Evolutionary conservation across 2,888 invertebrate species (phyloP).

Genomic region (Heterodera filipjevi): DNA sequence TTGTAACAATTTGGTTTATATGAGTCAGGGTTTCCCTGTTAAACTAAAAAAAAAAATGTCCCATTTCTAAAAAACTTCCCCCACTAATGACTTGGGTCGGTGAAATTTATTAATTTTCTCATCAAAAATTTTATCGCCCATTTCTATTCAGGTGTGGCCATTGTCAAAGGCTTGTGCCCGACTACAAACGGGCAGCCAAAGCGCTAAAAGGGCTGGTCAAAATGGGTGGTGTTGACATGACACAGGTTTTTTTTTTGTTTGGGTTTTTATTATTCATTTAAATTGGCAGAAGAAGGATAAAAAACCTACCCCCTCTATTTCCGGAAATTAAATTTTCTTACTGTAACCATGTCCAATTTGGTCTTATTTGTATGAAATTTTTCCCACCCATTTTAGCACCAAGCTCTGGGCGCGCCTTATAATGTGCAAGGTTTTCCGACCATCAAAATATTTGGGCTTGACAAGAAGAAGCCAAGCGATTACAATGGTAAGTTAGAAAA

Average conservation of each 20-base stretch:
- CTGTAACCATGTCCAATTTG: too few relatives aligned
- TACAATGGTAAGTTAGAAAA: slow-evolving; percentile 70
- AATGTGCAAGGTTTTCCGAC: slow-evolving; percentile 82
- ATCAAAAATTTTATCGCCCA: neutral
- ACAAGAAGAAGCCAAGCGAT: slow-evolving; percentile 82
- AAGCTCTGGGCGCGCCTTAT: slow-evolving; percentile 79
- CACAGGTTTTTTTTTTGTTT: slow-evolving; percentile 69
- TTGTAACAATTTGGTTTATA: too few relatives aligned
- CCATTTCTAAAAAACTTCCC: too few relatives aligned
- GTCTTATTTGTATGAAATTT: neutral
- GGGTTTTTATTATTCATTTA: neutral
- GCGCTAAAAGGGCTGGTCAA: slow-evolving; percentile 91
- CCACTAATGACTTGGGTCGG: too few relatives aligned
- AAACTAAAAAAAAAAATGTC: too few relatives aligned
- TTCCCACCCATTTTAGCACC: slow-evolving; percentile 69
- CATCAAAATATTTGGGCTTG: slow-evolving; percentile 84
- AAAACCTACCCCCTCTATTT: too few relatives aligned
- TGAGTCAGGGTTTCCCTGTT: too few relatives aligned
- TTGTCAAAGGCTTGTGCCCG: slow-evolving; percentile 84
- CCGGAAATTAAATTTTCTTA: too few relatives aligned
- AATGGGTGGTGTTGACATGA: slow-evolving; percentile 91
- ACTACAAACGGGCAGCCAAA: slow-evolving; percentile 88
- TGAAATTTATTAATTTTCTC: neutral
- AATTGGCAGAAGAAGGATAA: too few relatives aligned
- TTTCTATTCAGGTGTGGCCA: slow-evolving; percentile 69